Percentiles rank a stretch among this genome's conserved stretches.
These are phyloP conservation scores for Pangasius sanitwongsei DNA, from an alignment of 2,797 vertebrate genomes.

Conservation along the genomic window DNA sequence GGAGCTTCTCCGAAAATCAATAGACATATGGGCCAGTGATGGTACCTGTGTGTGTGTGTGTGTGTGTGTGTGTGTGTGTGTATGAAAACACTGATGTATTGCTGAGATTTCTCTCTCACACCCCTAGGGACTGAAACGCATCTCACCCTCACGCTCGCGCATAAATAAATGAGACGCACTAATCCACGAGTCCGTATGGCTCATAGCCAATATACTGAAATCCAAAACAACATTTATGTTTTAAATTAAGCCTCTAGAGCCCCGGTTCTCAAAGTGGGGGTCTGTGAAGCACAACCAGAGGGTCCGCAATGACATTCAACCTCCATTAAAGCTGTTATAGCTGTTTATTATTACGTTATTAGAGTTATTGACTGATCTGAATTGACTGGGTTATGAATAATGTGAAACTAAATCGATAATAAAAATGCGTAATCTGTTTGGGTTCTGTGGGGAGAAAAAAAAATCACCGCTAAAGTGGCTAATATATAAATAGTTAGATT, in stretches of 20 bases:
- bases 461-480: not conserved
- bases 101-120: conserved; percentile 18
- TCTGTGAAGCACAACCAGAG: not conserved
- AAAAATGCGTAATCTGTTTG: not conserved
- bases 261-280: not conserved
- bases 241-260: conserved; percentile 31
- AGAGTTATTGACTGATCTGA: not conserved
- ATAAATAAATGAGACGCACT: conserved; percentile 36
- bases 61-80: conserved; percentile 27
- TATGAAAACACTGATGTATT: conserved; percentile 33
- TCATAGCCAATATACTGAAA: conserved; percentile 5
- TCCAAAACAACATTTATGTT: conserved; percentile 45
- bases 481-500: not conserved
- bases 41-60: conserved; percentile 51
- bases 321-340: conserved; percentile 33
- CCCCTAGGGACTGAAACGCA: conserved; percentile 32
- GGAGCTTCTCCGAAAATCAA: conserved; percentile 78
- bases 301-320: conserved; percentile 26
- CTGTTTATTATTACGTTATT: conserved; percentile 29
- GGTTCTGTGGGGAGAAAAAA: not conserved
- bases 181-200: conserved; percentile 31
- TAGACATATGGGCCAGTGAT: conserved; percentile 75
- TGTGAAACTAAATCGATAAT: conserved; percentile 8
- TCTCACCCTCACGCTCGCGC: conserved; percentile 4
- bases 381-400: not conserved